phyloP scores from a whole-genome alignment of 2,888 invertebrate genomes.

The Tetrapedia diversipes region DNA sequence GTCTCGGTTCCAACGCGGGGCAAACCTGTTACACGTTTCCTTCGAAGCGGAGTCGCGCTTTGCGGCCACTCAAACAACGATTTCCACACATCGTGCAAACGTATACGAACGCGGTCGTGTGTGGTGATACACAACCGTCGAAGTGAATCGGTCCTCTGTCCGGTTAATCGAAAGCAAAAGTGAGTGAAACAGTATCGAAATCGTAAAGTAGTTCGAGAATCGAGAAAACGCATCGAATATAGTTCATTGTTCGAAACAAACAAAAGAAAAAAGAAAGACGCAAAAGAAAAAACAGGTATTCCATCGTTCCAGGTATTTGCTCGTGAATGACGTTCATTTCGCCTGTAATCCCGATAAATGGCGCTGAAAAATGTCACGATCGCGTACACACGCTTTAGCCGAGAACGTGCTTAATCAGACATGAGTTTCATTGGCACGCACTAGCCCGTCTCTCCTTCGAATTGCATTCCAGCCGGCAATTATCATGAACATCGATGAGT shows the following conservation, averaged over 20 bases:
- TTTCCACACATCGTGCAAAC: neutral
- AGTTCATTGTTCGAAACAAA: neutral
- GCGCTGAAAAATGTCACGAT: constrained; percentile 49
- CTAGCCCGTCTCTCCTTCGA: constrained; percentile 28
- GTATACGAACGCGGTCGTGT: neutral
- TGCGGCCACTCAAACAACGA: neutral
- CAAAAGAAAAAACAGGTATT: constrained; percentile 12
- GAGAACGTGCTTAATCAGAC: constrained; percentile 58
- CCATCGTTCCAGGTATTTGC: constrained; percentile 3
- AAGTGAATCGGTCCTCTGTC: neutral
- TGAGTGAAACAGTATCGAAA: neutral
- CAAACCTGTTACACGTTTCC: constrained; percentile 58
- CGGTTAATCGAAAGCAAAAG: neutral
- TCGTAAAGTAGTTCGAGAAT: neutral
- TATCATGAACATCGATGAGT: constrained; percentile 94
- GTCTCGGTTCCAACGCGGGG: constrained; percentile 68
- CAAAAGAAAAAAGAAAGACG: neutral
- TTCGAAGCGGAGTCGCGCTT: neutral
- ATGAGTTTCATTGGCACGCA: constrained; percentile 22
- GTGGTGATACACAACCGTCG: neutral
- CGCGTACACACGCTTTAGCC: constrained; percentile 32
- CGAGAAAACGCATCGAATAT: neutral
- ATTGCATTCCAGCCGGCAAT: constrained; percentile 57
- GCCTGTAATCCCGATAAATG: constrained; percentile 42
- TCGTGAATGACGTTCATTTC: constrained; percentile 25